Evolutionary conservation across 2,797 vertebrate species (phyloP).

Genomic region (Enteromius argenteus): DNA sequence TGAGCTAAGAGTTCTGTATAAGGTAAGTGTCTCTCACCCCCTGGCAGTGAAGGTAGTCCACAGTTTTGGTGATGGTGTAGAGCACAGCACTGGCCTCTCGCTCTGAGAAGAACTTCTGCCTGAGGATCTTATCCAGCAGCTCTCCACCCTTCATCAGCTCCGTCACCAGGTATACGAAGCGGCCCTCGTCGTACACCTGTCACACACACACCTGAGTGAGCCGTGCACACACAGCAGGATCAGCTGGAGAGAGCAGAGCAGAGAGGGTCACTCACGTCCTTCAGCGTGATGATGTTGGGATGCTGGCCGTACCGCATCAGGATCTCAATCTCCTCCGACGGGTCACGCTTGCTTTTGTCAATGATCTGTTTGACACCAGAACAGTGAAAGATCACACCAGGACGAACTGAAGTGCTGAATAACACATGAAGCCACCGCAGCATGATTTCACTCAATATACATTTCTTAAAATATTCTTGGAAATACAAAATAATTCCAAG

Average conservation of each 20-base stretch:
- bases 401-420: no score
- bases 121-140: constrained; percentile 92
- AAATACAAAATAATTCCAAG: no score
- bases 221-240: constrained; percentile 20
- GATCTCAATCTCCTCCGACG: constrained; percentile 97
- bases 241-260: not conserved
- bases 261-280: constrained; percentile 85
- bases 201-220: constrained; percentile 32
- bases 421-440: no score
- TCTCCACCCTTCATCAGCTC: constrained; percentile 98
- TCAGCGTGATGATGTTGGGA: constrained; percentile 96
- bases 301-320: constrained; percentile 96
- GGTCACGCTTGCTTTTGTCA: constrained; percentile 97
- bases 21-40: constrained; percentile 83
- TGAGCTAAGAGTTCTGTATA: no score
- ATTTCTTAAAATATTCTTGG: no score
- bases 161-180: constrained; percentile 93
- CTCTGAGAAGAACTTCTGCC: constrained; percentile 97
- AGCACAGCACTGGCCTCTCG: constrained; percentile 94
- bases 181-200: constrained; percentile 94
- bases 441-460: no score
- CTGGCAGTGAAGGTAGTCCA: constrained; percentile 98
- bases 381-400: not conserved
- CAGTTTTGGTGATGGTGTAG: constrained; percentile 93
- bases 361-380: constrained; percentile 83